A percentile compares a stretch with the other conserved stretches of the same genome.
phyloP scores from a whole-genome alignment of 2,888 invertebrate species.

The Schizaphis graminum region DNA sequence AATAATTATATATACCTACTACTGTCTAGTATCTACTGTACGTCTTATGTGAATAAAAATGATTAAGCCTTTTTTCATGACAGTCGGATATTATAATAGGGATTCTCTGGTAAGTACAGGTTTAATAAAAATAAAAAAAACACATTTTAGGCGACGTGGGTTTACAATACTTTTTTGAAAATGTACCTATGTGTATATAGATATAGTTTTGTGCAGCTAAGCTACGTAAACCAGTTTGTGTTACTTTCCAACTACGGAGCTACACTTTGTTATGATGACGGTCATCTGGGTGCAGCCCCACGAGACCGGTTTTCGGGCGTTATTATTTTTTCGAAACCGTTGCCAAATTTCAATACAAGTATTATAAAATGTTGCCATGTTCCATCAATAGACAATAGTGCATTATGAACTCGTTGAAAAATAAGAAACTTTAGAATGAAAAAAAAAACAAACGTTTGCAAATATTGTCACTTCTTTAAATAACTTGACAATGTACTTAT shows the following conservation, averaged over 20 bases:
- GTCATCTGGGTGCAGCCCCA: conserved; percentile 63
- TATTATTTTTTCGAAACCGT: conserved; percentile 39
- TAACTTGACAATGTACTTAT: not conserved
- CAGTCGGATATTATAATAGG: not conserved
- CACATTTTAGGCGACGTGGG: conserved; percentile 26
- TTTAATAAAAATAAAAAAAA: conserved; percentile 1
- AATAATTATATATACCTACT: not conserved
- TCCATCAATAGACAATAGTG: not conserved
- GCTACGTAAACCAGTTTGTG: conserved; percentile 58
- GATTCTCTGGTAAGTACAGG: conserved; percentile 20
- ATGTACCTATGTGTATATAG: conserved; percentile 1
- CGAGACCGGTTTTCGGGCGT: conserved; percentile 58
- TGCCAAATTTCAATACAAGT: conserved; percentile 62
- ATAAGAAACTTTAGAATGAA: not conserved
- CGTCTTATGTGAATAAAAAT: not conserved
- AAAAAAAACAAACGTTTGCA: not conserved
- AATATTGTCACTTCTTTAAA: not conserved
- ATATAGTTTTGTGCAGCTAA: conserved; percentile 7
- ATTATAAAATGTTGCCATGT: conserved; percentile 41
- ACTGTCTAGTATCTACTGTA: not conserved
- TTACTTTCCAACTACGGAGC: conserved; percentile 61
- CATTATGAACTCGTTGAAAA: not conserved
- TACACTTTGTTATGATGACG: conserved; percentile 61
- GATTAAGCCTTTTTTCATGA: conserved; percentile 27
- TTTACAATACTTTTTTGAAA: conserved; percentile 1